Base-by-base conservation (phyloP, 2,113 vertebrate species). In the Rhipidura dahli region DNA sequence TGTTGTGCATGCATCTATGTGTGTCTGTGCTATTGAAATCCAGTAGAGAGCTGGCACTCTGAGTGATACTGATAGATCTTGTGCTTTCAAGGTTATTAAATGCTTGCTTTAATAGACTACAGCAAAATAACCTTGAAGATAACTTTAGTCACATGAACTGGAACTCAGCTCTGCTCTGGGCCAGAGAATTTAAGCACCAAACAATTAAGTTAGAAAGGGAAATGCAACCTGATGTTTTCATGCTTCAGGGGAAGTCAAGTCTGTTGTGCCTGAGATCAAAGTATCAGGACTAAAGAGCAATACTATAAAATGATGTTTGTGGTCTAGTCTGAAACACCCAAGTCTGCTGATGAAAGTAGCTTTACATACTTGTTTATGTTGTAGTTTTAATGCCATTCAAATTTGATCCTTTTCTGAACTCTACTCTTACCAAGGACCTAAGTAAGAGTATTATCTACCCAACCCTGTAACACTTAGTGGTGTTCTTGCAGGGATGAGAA, bases 401-500 rank as follows among this genome's bases (percentile, higher is more conserved):
- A 71, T 60, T 60, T 50, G 7, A 30, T 60, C 87, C 0, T 87
- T 92, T 94, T 57, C 72, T 82, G 24, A 79, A 33, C 53, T 57
- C 24, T 71, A 10, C 13, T 83, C 23, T 72, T 92, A 77, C 7
- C 60, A 53, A 63, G 50, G 90, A 91, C 9, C 30, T 69, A 53
- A 93, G 57, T 31, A 54, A 49, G 53, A 35, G 24, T 84, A 24
- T 70, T 37, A 66, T 83, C 22, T 81, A 33, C 9, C 23, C 23
- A 79, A 31, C 22, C 28, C 57, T 42, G 10, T 95, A 87, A 92
- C 28, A 75, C 11, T 70, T 86, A 14, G 11, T 65, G 44, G 13
- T 96, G 22, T 92, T 94, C 89, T 87, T 92, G 44, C 87, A 99
- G 99, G 97, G 98, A 97, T 90, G 99, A 99, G 82, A 98, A 98